Base-by-base conservation (phyloP, 2,797 vertebrate species). In the Sebastolobus altivelis region DNA sequence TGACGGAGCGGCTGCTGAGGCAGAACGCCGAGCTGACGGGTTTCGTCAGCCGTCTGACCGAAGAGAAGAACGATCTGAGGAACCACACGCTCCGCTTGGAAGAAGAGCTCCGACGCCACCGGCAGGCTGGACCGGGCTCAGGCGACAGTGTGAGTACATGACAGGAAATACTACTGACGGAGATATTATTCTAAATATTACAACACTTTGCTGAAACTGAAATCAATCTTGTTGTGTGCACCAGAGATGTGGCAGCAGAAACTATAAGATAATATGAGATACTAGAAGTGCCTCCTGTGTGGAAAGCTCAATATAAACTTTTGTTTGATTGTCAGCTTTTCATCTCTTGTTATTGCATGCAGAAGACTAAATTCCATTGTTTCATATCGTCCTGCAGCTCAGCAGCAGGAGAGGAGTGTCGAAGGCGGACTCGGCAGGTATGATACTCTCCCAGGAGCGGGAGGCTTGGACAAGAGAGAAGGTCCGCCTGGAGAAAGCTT, bases 21-120 rank as follows among this genome's bases (percentile, higher is more conserved):
- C 99, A 99, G 90, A 99, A 99, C 4, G 97, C 98, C 0, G 98
- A 99, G 91, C 95, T 99, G 75, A 99, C 97, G 0, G 97, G 98
- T 40, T 97, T 98, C 12, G 97, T 99, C 84, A 97, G 97, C 86
- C 97, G 96, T 0, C 94, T 99, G 88, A 99, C 97, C 0, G 97
- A 98, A 72, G 98, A 99, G 89, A 99, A 99, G 95, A 99, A 98
- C 60, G 97, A 98, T 68, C 95, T 99, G 84, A 96, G 98, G 72
- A 99, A 98, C 74, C 94, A 95, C 56, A 83, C 96, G 38, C 95
- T 98, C 73, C 96, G 95, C 38, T 88, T 99, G 87, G 97, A 99
- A 87, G 97, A 98, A 56, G 97, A 98, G 79, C 92, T 97, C n/a
- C 92, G 96, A 11, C 94, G 93, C 80, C 92, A 95, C 66, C 94